A percentile compares a stretch with the other conserved stretches of the same genome.
phyloP scores from a whole-genome alignment of 1,140 invertebrate genomes.

The Oncopodura yosiiana region DNA sequence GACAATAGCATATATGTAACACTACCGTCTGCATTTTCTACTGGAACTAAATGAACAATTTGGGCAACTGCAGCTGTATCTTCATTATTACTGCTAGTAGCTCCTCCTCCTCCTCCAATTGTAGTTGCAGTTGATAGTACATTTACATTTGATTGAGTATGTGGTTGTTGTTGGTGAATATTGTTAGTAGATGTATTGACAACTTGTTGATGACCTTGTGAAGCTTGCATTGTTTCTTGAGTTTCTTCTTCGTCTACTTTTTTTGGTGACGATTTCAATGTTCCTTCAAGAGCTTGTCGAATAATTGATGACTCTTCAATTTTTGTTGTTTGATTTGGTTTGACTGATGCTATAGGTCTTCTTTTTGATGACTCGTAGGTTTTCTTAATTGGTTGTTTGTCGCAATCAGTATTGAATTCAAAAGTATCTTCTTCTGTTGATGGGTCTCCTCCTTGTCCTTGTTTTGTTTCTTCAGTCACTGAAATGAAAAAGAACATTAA shows the following conservation, averaged over 20 bases:
- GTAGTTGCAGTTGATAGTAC: neutral
- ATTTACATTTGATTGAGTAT: neutral
- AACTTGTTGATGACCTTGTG: neutral
- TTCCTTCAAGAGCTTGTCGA: slow-evolving; percentile 12
- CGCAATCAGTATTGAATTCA: too few relatives aligned
- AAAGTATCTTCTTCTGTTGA: too few relatives aligned
- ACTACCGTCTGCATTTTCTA: slow-evolving; percentile 28
- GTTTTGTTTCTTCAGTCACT: too few relatives aligned
- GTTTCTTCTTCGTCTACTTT: too few relatives aligned
- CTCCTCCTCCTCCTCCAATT: neutral
- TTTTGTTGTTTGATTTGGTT: slow-evolving; percentile 2
- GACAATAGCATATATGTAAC: slow-evolving; percentile 26
- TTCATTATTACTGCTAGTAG: neutral
- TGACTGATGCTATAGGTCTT: slow-evolving; percentile 16
- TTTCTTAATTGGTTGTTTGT: too few relatives aligned
- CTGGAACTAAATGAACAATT: slow-evolving; percentile 29
- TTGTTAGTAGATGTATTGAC: neutral
- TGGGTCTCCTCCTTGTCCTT: too few relatives aligned
- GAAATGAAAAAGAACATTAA: too few relatives aligned
- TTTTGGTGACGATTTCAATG: too few relatives aligned
- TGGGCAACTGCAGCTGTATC: slow-evolving; percentile 5
- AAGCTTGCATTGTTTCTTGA: neutral
- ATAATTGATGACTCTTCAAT: slow-evolving; percentile 13
- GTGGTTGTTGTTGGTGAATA: neutral
- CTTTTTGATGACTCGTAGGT: neutral